Conservation (phyloP, 2,888 invertebrate genomes). For the Limenitis camilla region DNA sequence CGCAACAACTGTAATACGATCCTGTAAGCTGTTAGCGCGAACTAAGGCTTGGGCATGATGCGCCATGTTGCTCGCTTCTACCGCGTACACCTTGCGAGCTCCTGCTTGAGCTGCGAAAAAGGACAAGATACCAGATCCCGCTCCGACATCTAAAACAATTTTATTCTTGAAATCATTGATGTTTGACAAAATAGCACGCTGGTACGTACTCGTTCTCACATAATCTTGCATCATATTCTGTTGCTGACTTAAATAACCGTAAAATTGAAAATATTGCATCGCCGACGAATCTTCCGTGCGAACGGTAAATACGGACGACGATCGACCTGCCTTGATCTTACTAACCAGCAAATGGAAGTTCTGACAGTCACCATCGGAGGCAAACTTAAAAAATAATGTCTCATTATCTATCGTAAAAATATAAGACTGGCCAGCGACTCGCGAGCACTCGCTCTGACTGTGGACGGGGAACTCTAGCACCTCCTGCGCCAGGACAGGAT, state of each 20-base stretch:
- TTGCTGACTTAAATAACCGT: constrained; percentile 98
- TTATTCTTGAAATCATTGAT: constrained; percentile 92
- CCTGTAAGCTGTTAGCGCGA: constrained; percentile 89
- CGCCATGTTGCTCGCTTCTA: constrained; percentile 99
- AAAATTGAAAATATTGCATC: constrained; percentile 99
- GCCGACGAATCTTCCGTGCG: constrained; percentile 99
- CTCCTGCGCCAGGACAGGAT: constrained; percentile 67
- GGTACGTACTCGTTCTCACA: constrained; percentile 98
- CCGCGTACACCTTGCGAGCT: constrained; percentile 96
- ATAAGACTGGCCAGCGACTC: constrained; percentile 80
- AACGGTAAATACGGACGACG: constrained; percentile 91
- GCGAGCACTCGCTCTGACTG: constrained; percentile 80
- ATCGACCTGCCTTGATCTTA: constrained; percentile 82
- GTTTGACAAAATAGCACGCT: constrained; percentile 96
- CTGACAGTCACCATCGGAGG: constrained; percentile 80
- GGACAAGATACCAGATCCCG: constrained; percentile 97
- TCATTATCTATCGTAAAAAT: constrained; percentile 83
- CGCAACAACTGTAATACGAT: constrained; percentile 92
- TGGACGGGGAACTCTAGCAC: constrained; percentile 82
- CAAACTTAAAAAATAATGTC: constrained; percentile 81
- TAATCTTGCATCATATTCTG: constrained; percentile 99
- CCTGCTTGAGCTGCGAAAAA: constrained; percentile 99
- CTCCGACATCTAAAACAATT: constrained; percentile 97
- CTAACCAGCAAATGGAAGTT: constrained; percentile 83
- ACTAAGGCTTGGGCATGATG: constrained; percentile 95